Evolutionary conservation across 2,113 vertebrate species (phyloP), one percentile per base, ranked within the genome.

Genomic region (Psilopogon haemacephalus): DNA sequence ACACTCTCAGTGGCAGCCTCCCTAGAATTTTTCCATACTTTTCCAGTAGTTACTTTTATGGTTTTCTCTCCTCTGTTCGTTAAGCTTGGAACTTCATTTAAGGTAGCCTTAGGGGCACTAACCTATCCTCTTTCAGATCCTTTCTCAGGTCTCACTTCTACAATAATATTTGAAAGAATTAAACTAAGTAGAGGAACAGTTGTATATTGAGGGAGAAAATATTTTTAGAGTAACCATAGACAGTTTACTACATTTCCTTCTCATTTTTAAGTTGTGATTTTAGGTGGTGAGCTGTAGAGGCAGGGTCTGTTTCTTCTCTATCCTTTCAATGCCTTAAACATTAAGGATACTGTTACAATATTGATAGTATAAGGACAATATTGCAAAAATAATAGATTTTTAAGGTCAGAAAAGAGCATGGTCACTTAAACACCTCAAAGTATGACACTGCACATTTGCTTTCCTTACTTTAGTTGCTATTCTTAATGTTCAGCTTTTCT

Each of bases 201-300:
- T 94, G 90, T 94, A 84, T 84, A 92, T 94, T 93, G 95, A 93
- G 73, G 86, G 86, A 95, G 83, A 90, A 96, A 94, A 90, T 96
- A 93, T 95, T 95, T 96, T 95, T 88, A 84, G 91, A 91, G 93
- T 96, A 96, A 95, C 85, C 52, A 18, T 96, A 96, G 94, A 91
- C 83, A 65, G 94, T 96, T 96, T 96, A 95, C 85, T 95, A 78
- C 83, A 81, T 94, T 91, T 79, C 85, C 82, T 76, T 94, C 88
- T 84, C 73, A 65, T 90, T 96, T 96, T 95, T 95, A 88, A 78
- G 88, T 88, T 94, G 90, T 95, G 80, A 95, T 95, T 96, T 93
- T 96, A 96, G 95, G 90, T 95, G 89, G 88, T 91, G 79, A 94
- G 88, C 86, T 93, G 73, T 81, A 81, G 94, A 88, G 93, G 27